Base-by-base conservation (phyloP, 2,888 invertebrate genomes). In the Colostygia pectinataria region DNA sequence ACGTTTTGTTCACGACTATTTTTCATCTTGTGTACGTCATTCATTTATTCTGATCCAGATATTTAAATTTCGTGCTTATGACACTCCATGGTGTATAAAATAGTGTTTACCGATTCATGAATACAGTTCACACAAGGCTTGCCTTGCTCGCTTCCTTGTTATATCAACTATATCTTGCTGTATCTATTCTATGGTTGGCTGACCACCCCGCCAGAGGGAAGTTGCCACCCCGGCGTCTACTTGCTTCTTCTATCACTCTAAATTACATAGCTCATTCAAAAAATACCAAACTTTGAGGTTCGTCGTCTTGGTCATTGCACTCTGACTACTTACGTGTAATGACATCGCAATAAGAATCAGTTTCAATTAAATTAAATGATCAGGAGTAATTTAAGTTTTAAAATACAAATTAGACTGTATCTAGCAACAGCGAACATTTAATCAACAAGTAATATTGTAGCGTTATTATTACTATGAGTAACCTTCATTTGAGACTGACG, bases 1-100 rank as follows among this genome's bases (percentile, higher is more conserved):
- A 67, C 63, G 63, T 65, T 59, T 68, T 63, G 71, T 55, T 61
- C 56, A 53, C 41, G 49, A 71, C 68, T 61, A 72, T 68, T 75
- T 71, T 73, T 66, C 69, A 66, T 63, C n/a, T 31, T 14, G 57
- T 65, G 46, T 44, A 46, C 51, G 54, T 57, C 55, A 63, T 63
- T 63, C 59, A 61, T 58, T 34, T 55, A 60, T 61, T 59, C 59
- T 77, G 82, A 81, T 80, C 78, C 67, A 80, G 76, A 75, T 77
- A 78, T 75, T 75, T 67, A 75, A 77, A 81, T 80, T 53, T 45
- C 14, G 40, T 43, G 46, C 52, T 60, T 54, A 54, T 51, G 42
- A 40, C 45, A 38, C 48, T 53, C 41, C 43, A 40, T 55, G 50
- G 52, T 54, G 54, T 45, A 57, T 57, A 57, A 57, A 47, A 47